These are phyloP conservation scores for Callorhinus ursinus DNA, from an alignment of 2,113 vertebrate genomes.

Conservation along the genomic window DNA sequence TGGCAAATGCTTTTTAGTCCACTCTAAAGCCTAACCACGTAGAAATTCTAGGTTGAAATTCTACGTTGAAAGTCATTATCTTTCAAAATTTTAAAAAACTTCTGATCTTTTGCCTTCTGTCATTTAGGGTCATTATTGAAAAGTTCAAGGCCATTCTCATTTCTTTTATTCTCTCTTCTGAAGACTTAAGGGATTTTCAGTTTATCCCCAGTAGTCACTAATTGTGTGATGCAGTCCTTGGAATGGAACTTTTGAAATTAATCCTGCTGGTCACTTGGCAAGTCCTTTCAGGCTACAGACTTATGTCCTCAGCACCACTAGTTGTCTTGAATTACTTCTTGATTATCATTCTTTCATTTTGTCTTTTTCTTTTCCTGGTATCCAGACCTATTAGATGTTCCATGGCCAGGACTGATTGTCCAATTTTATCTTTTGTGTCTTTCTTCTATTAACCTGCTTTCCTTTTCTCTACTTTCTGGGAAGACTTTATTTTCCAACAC, in stretches of 20 bases:
- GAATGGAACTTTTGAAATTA: not conserved
- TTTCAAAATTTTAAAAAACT: not conserved
- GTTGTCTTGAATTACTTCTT: slow-evolving; percentile 20
- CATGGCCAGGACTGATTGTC: not conserved
- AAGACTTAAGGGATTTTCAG: slow-evolving; percentile 5
- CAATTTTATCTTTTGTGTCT: not conserved
- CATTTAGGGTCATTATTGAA: not conserved
- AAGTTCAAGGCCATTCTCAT: not conserved
- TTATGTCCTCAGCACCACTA: not conserved
- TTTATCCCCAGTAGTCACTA: not conserved
- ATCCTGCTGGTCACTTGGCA: not conserved
- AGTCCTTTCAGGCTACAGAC: not conserved
- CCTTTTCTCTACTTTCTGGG: not conserved
- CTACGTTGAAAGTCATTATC: not conserved
- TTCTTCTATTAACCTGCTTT: not conserved
- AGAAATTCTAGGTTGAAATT: slow-evolving; percentile 20
- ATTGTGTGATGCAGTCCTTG: not conserved
- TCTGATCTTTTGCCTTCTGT: not conserved
- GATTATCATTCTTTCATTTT: not conserved
- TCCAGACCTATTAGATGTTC: not conserved
- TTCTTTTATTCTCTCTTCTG: not conserved
- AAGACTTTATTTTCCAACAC: not conserved
- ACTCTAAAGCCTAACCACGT: not conserved
- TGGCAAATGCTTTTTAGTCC: not conserved
- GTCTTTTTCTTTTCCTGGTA: not conserved